These are phyloP conservation scores for Parnassius apollo DNA, from an alignment of 2,888 invertebrate species.

Conservation along the genomic window DNA sequence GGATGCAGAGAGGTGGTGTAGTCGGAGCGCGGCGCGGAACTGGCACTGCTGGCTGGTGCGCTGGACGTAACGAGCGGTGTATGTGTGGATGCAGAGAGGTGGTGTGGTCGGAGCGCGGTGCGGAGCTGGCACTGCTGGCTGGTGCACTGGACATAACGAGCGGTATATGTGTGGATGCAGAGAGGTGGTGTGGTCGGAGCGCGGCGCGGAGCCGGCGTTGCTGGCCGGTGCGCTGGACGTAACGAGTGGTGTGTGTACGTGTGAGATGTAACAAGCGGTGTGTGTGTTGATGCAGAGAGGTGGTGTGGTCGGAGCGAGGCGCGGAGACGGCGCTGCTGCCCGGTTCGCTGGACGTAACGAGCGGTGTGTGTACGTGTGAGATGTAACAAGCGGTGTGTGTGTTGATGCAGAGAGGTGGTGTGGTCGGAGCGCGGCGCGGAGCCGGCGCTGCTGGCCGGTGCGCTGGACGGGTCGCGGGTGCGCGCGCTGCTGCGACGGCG, in stretches of 20 bases:
- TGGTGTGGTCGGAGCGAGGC: constrained; percentile 89
- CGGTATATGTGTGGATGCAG: too few species aligned
- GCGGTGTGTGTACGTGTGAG: background rate
- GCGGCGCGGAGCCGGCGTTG: constrained; percentile 79
- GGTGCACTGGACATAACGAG: constrained; percentile 82
- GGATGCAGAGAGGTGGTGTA: constrained; percentile 85
- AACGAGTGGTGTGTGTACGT: background rate
- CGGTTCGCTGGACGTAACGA: constrained; percentile 86
- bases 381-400: background rate
- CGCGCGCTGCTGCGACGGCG: constrained; percentile 81
- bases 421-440: constrained; percentile 87
- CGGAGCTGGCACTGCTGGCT: constrained; percentile 55
- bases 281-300: constrained; percentile 68
- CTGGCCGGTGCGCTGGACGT: constrained; percentile 82
- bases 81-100: constrained; percentile 72
- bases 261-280: too few species aligned
- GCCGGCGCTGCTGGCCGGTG: constrained; percentile 62
- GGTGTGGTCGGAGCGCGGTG: constrained; percentile 88
- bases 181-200: constrained; percentile 88
- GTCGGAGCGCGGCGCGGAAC: constrained; percentile 84
- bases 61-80: constrained; percentile 75
- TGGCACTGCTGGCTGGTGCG: constrained; percentile 62
- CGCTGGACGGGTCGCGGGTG: constrained; percentile 82
- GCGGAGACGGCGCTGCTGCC: constrained; percentile 58
- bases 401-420: constrained; percentile 80